phyloP scores from a whole-genome alignment of 2,888 invertebrate species.

The Proisotoma minuta region DNA sequence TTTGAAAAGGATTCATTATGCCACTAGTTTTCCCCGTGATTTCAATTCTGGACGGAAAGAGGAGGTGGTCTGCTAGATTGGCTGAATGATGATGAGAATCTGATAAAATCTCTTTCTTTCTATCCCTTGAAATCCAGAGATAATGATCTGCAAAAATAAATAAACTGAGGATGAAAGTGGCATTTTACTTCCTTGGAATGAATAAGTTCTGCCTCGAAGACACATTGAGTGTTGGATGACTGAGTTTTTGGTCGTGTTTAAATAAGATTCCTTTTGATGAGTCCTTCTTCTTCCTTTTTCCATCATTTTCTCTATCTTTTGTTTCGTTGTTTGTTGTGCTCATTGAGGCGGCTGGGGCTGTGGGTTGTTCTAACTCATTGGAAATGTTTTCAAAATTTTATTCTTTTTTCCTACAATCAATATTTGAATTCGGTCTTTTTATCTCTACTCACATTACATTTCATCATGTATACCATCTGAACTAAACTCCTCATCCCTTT shows the following conservation, averaged over 20 bases:
- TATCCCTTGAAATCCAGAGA: background rate
- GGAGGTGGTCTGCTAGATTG: no score
- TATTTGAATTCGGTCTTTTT: conserved; percentile 28
- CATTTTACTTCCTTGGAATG: background rate
- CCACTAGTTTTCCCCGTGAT: no score
- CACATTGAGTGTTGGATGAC: conserved; percentile 41
- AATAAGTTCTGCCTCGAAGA: conserved; percentile 27
- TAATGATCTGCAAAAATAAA: conserved; percentile 5
- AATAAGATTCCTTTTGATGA: conserved; percentile 42
- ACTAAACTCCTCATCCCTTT: background rate
- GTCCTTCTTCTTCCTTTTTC: conserved; percentile 22
- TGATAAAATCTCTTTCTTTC: background rate
- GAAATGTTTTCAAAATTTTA: no score
- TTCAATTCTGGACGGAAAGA: no score
- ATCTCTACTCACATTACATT: conserved; percentile 31
- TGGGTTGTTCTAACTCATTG: conserved; percentile 24
- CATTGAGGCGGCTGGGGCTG: conserved; percentile 37
- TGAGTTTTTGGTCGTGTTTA: conserved; percentile 39
- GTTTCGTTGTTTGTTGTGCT: conserved; percentile 35
- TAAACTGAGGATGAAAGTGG: background rate
- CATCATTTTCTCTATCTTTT: conserved; percentile 24
- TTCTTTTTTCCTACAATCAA: background rate
- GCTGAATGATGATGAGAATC: no score
- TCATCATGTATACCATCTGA: conserved; percentile 10
- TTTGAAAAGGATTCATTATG: no score